Conservation (phyloP, 2,797 vertebrate genomes). For the Tympanoctomys barrerae region DNA sequence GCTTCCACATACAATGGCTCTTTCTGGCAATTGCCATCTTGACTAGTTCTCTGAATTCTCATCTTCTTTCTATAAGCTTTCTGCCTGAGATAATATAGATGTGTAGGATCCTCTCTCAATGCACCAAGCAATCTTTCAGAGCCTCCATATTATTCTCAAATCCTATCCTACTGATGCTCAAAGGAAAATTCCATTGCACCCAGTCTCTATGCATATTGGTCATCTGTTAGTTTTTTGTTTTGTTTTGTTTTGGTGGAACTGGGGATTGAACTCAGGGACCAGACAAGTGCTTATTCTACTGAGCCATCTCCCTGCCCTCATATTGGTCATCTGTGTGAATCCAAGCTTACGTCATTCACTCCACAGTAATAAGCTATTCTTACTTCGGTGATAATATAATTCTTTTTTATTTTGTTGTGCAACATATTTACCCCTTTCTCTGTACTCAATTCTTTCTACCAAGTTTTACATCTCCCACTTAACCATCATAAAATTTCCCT, state of each 20-base stretch:
- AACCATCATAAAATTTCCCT: background rate
- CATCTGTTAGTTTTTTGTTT: background rate
- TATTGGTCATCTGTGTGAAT: background rate
- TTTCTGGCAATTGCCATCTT: background rate
- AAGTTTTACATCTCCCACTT: background rate
- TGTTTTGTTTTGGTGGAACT: too few species aligned
- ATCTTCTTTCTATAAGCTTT: background rate
- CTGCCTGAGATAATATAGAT: background rate
- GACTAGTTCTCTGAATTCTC: background rate
- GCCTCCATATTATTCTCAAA: background rate
- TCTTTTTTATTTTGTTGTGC: background rate
- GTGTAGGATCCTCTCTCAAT: background rate
- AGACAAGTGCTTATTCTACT: too few species aligned
- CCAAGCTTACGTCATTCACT: background rate
- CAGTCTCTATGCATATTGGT: background rate
- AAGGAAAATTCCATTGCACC: background rate
- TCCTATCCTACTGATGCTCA: background rate
- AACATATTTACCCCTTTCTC: background rate
- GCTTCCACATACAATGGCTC: background rate
- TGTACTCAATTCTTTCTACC: background rate
- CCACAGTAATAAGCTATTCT: background rate
- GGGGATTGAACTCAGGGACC: too few species aligned
- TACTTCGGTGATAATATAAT: background rate
- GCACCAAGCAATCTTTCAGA: background rate
- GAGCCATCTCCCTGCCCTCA: too few species aligned